A percentile compares a stretch with the other conserved stretches of the same genome.
These are phyloP conservation scores for Ruditapes philippinarum DNA, from an alignment of 1,140 invertebrate species.

Conservation along the genomic window DNA sequence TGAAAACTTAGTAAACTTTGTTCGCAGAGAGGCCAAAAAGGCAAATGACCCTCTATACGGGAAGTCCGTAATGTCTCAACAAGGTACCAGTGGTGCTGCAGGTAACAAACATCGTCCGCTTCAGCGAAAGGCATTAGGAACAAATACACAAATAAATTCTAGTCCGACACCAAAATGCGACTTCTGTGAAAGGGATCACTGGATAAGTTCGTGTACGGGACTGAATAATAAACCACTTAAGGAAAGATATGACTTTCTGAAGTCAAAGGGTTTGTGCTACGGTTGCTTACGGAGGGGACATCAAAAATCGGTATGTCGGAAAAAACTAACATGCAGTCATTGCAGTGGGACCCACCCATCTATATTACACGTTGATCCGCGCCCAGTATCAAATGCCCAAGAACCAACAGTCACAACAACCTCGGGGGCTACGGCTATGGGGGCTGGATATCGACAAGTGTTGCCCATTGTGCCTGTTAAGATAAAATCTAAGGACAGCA, in stretches of 20 bases:
- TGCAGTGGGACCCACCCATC: no score
- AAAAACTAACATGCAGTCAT: no score
- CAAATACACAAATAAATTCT: background rate
- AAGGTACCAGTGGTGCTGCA: background rate
- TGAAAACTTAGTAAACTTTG: no score
- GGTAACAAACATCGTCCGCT: background rate
- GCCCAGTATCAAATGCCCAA: background rate
- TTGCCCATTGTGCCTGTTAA: conserved; percentile 19
- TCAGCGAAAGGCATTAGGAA: no score
- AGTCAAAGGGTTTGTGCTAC: conserved; percentile 34
- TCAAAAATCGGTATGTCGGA: no score
- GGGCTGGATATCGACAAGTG: no score
- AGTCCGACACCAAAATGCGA: background rate
- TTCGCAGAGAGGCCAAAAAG: no score
- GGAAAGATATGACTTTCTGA: conserved; percentile 25
- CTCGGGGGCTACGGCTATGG: no score
- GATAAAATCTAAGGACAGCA: background rate
- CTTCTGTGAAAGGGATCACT: background rate
- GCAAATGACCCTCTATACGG: no score
- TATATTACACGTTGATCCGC: background rate
- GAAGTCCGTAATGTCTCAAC: no score
- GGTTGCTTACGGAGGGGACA: background rate
- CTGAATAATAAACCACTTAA: background rate
- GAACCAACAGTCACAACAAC: background rate
- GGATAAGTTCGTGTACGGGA: background rate